Conservation (phyloP, 2,888 invertebrate species). For the Subacronicta megacephala region DNA sequence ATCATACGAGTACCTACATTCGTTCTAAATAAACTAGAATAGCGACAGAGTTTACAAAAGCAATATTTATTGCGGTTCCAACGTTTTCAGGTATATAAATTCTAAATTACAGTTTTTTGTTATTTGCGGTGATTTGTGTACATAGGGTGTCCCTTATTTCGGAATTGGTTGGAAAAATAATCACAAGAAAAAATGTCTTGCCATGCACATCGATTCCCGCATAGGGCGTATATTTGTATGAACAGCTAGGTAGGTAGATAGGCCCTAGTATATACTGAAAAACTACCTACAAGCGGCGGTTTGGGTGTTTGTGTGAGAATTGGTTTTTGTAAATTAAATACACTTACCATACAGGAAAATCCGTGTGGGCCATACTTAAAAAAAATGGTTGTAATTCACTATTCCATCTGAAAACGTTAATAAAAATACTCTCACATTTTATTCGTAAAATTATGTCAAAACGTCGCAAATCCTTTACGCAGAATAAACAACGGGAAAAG, state of each 20-base stretch:
- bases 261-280: too few relatives aligned
- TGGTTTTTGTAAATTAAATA: too few relatives aligned
- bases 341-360: too few relatives aligned
- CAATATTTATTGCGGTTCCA: slow-evolving; percentile 44
- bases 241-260: too few relatives aligned
- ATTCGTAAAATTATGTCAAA: slow-evolving; percentile 38
- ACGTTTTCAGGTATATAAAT: slow-evolving; percentile 17
- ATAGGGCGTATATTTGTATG: too few relatives aligned
- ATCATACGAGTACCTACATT: slow-evolving; percentile 52
- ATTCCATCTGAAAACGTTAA: not conserved
- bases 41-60: slow-evolving; percentile 35
- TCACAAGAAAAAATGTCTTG: too few relatives aligned
- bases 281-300: too few relatives aligned
- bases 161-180: too few relatives aligned
- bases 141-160: not conserved
- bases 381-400: too few relatives aligned
- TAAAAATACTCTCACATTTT: not conserved
- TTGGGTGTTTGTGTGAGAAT: too few relatives aligned
- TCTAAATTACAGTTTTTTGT: slow-evolving; percentile 18
- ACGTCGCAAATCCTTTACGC: slow-evolving; percentile 46
- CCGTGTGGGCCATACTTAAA: too few relatives aligned
- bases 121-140: not conserved
- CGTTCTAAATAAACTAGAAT: slow-evolving; percentile 31
- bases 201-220: too few relatives aligned
- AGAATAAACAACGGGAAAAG: slow-evolving; percentile 56